Base-by-base conservation (phyloP, 2,888 invertebrate species). In the Agelastica alni region DNA sequence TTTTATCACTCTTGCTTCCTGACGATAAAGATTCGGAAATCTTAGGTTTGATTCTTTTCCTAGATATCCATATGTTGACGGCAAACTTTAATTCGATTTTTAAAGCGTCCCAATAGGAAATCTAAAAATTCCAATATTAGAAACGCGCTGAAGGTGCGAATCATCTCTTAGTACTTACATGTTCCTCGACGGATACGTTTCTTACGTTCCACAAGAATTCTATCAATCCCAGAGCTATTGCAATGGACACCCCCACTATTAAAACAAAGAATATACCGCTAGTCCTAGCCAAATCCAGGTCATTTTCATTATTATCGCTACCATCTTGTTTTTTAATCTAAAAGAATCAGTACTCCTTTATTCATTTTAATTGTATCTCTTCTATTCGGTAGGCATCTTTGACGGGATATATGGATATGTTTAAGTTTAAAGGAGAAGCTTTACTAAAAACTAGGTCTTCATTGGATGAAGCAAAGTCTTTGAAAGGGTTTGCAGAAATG, bases 251-350 rank as follows among this genome's bases (percentile, higher is more conserved):
- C 0, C 94, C 94, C 7, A 83, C 75, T 1, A 87, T 84, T 4
- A 96, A 79, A 2, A 95, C 92, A 18, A 94, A 80, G 72, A 95
- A 96, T 36, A 95, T 92, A 67, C 96, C 95, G 62, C 93, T 93
- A 0, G 94, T 93, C 74, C 95, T 94, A 56, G 86, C 84, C 77
- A 96, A 82, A 51, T 88, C 88, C 26, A 94, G 46, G 44, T 52
- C 57, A 12, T 30, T 41, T 20, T 51, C 49, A 16, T 57, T 55
- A 1, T 51, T 48, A 31, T 49, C 56, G 36, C n/a, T n/a, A n/a
- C n/a, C n/a, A n/a, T n/a, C n/a, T n/a, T n/a, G n/a, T n/a, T n/a
- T n/a, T n/a, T n/a, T n/a, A n/a, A n/a, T n/a, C n/a, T n/a, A n/a
- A n/a, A n/a, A n/a, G n/a, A n/a, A n/a, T n/a, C n/a, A n/a, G n/a